A percentile compares a stretch with the other conserved stretches of the same genome.
Conservation (phyloP, 2,113 vertebrate genomes). For the Mobula birostris region DNA sequence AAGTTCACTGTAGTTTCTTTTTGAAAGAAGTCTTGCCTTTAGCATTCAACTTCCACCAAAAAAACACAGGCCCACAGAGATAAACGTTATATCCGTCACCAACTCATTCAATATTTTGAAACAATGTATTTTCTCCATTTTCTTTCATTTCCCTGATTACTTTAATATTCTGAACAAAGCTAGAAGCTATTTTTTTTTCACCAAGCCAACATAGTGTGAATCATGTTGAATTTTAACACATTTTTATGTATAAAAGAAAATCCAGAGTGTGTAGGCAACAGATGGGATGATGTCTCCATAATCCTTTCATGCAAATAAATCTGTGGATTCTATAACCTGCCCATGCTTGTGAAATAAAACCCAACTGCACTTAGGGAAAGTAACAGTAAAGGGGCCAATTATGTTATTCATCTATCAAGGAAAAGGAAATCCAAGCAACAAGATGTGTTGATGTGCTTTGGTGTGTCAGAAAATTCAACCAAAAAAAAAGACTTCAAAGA, state of each 20-base stretch:
- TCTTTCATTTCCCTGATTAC: background rate
- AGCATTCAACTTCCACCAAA: background rate
- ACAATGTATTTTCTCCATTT: background rate
- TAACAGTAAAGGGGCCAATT: constrained; percentile 30
- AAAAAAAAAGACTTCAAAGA: constrained; percentile 47
- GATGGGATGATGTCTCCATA: background rate
- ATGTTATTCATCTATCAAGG: constrained; percentile 9
- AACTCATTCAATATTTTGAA: background rate
- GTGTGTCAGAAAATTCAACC: constrained; percentile 5
- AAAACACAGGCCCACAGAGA: background rate
- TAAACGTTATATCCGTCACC: background rate
- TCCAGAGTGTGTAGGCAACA: background rate
- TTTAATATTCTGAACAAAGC: constrained; percentile 9
- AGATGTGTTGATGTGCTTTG: constrained; percentile 17
- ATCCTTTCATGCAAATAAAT: constrained; percentile 34
- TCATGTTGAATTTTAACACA: background rate
- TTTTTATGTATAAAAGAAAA: constrained; percentile 7
- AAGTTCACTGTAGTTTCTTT: constrained; percentile 9
- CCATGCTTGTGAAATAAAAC: constrained; percentile 7
- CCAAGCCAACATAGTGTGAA: background rate
- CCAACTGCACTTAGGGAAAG: background rate
- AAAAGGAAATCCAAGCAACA: background rate
- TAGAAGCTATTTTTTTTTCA: background rate
- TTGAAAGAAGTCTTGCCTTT: background rate
- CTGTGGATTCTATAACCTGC: constrained; percentile 15